Conservation (phyloP, 1,140 invertebrate genomes). For the Achatina immaculata region DNA sequence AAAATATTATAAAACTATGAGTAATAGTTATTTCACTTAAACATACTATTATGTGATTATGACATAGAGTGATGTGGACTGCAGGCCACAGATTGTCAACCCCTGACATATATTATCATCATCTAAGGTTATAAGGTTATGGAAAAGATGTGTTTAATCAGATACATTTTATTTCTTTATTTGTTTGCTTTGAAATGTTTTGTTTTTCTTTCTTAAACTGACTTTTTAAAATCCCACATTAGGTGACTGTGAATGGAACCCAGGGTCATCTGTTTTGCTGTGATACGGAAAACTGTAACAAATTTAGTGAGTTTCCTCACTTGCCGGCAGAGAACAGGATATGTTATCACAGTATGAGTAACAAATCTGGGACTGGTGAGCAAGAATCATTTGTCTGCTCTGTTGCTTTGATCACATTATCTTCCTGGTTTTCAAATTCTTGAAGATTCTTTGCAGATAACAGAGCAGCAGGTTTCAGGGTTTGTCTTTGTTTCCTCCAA, state of each 20-base stretch:
- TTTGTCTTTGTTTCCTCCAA: too few species aligned
- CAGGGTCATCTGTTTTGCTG: conserved; percentile 38
- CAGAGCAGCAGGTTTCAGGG: too few species aligned
- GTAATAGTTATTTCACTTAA: too few species aligned
- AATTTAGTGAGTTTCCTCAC: conserved; percentile 23
- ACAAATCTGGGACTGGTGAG: conserved; percentile 6
- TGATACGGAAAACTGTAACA: conserved; percentile 38
- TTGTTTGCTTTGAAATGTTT: not conserved
- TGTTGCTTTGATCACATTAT: too few species aligned
- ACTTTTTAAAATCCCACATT: not conserved
- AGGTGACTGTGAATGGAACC: conserved; percentile 30
- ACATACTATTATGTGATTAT: too few species aligned
- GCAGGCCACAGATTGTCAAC: too few species aligned
- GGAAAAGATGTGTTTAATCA: not conserved
- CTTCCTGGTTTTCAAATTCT: too few species aligned
- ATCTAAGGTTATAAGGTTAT: too few species aligned
- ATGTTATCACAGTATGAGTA: not conserved
- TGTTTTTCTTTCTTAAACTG: not conserved
- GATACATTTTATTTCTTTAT: not conserved
- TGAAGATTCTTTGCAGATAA: too few species aligned
- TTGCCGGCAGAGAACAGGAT: conserved; percentile 32
- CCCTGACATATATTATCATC: too few species aligned
- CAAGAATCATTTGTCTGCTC: not conserved
- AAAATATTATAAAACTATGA: too few species aligned
- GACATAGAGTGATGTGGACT: too few species aligned